Percentiles rank a stretch among this genome's conserved stretches.
These are phyloP conservation scores for Drosophila orosa DNA, from an alignment of 1,140 invertebrate species.

Conservation along the genomic window DNA sequence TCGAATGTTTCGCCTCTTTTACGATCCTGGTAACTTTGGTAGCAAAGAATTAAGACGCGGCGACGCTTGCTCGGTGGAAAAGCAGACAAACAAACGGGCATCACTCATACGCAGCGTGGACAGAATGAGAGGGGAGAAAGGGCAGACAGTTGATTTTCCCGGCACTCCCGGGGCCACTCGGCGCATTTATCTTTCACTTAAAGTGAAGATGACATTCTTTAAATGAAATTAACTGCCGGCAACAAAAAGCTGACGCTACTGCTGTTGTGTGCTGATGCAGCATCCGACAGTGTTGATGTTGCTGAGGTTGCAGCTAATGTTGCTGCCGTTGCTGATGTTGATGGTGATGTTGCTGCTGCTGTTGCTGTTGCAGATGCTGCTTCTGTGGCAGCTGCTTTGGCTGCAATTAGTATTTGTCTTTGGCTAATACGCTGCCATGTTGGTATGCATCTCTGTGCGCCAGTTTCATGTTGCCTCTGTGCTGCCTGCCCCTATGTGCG, in stretches of 20 bases:
- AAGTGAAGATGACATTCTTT: constrained; percentile 84
- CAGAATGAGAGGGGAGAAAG: constrained; percentile 54
- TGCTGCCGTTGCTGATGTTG: constrained; percentile 21
- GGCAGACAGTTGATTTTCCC: constrained; percentile 60
- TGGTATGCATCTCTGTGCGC: constrained; percentile 72
- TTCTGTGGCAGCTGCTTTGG: constrained; percentile 65
- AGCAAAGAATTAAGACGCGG: constrained; percentile 39
- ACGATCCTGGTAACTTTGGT: constrained; percentile 19
- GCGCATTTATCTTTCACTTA: constrained; percentile 84
- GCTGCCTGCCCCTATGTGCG: constrained; percentile 11
- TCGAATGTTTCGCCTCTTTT: constrained; percentile 35
- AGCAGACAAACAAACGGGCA: constrained; percentile 44
- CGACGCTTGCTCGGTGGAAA: constrained; percentile 23
- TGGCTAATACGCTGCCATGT: constrained; percentile 82
- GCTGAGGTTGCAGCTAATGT: constrained; percentile 45
- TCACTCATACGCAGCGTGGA: constrained; percentile 67
- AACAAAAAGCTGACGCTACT: constrained; percentile 65
- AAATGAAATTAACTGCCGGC: constrained; percentile 83
- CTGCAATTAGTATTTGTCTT: constrained; percentile 83
- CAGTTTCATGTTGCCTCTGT: constrained; percentile 52
- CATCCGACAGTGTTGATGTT: constrained; percentile 36
- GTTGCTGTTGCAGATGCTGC: constrained; percentile 35
- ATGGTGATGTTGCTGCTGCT: constrained; percentile 12
- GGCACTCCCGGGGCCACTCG: constrained; percentile 45
- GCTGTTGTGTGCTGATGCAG: constrained; percentile 32